Base-by-base conservation (phyloP, 1,140 invertebrate species). In the Caenorhabditis briggsae region DNA sequence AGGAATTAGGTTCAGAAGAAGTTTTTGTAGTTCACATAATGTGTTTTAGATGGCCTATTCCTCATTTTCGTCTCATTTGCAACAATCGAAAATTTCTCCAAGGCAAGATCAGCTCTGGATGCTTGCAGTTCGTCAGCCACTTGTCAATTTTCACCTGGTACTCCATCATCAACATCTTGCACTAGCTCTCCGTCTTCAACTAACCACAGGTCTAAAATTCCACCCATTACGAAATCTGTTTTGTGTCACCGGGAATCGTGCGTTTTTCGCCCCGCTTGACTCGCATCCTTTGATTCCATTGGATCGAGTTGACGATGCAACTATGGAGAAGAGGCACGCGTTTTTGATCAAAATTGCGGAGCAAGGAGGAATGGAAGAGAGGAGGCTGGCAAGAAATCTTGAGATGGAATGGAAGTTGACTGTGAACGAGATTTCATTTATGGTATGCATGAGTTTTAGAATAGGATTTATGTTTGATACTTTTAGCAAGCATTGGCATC, bases 201-300 rank as follows among this genome's bases (percentile, higher is more conserved):
- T 86, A 0, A 53, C 48, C 11, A 48, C 61, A 7, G 85, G 85
- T 2, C n/a, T 86, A 18, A 46, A 56, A 23, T 50, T 86, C 14
- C 85, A 74, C 20, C 85, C 85, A 0, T n/a, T 82, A 16, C 41
- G 41, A 11, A 61, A 55, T 20, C n/a, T 86, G 14, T 86, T 86
- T 56, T 86, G 85, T 82, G 58, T 33, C 55, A 86, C 70, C 23
- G 85, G 85, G 6, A 70, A 64, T 48, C 74, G 85, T 8, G 85
- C 85, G 11, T 82, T 86, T 55, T 86, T 86, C 78, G 64, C 74
- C 18, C 78, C 85, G 23, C 25, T 86, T 0, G 85, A 86, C 43
- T 86, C 85, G 5, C 85, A 86, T 82, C 85, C 85, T 64, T 50
- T 86, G 20, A 86, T 86, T 53, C 85, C 85, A 12, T 55, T 86